These are phyloP conservation scores for Zapornia atra DNA, from an alignment of 2,113 vertebrate species.

Conservation along the genomic window DNA sequence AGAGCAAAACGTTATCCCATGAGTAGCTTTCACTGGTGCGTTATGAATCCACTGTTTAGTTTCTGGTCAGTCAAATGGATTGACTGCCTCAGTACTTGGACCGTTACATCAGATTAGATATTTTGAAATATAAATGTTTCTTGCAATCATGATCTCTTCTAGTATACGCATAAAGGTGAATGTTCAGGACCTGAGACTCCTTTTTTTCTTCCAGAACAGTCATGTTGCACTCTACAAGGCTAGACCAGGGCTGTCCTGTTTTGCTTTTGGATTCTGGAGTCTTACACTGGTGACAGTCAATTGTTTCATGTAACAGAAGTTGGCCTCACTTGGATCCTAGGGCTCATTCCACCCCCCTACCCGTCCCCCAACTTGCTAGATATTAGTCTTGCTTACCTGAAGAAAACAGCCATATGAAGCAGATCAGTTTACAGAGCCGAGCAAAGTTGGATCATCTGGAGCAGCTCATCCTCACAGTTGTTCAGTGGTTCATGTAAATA, in stretches of 20 bases:
- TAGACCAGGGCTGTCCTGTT: background rate
- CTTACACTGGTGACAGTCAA: fast-evolving
- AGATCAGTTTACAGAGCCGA: background rate
- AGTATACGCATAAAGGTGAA: background rate
- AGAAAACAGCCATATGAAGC: background rate
- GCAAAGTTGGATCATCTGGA: background rate
- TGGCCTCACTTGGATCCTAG: background rate
- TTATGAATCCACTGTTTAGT: background rate
- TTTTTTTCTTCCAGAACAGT: background rate
- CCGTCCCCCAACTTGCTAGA: background rate
- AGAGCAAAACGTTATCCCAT: background rate
- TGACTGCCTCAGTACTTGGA: background rate
- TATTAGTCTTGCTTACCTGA: background rate
- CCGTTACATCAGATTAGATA: background rate
- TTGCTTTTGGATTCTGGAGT: background rate
- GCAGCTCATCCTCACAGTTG: background rate
- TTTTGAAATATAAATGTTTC: background rate
- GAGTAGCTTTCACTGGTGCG: background rate
- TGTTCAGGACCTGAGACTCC: background rate
- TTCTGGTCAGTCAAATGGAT: background rate
- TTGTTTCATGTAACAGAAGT: background rate
- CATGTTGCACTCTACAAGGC: background rate
- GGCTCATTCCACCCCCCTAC: background rate
- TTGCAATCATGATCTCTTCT: background rate
- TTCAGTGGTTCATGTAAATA: background rate